phyloP scores from a whole-genome alignment of 2,797 vertebrate species.

The Pelobates cultripes region DNA sequence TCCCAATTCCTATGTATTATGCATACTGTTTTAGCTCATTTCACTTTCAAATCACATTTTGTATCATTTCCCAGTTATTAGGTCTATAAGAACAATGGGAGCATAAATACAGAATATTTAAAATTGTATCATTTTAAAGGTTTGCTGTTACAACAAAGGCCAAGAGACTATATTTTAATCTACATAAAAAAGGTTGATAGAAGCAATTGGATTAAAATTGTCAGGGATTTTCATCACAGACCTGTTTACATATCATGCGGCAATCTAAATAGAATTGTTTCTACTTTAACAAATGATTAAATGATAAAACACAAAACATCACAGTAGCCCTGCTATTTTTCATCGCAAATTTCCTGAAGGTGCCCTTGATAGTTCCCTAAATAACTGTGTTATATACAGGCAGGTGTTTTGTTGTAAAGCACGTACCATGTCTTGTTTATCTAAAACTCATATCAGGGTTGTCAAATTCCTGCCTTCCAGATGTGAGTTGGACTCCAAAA shows the following conservation, averaged over 20 bases:
- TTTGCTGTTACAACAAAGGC: neutral
- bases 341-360: neutral
- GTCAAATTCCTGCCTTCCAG: too few relatives aligned
- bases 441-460: too few relatives aligned
- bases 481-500: too few relatives aligned
- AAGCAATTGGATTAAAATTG: slow-evolving; percentile 28
- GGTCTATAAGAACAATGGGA: slow-evolving; percentile 29
- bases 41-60: slow-evolving; percentile 27
- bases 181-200: slow-evolving; percentile 15
- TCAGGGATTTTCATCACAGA: slow-evolving; percentile 3
- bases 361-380: neutral
- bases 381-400: too few relatives aligned
- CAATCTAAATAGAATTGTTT: neutral
- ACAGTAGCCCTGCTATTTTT: neutral
- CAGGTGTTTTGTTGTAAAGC: too few relatives aligned
- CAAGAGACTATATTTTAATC: slow-evolving; percentile 24
- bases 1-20: slow-evolving; percentile 30
- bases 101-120: slow-evolving; percentile 27
- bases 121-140: slow-evolving; percentile 11
- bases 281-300: neutral
- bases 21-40: slow-evolving; percentile 39
- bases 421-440: too few relatives aligned
- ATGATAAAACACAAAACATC: neutral
- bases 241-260: neutral
- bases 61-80: slow-evolving; percentile 34